These are phyloP conservation scores for Drosophila ambigua DNA, from an alignment of 1,140 invertebrate genomes.

Conservation along the genomic window DNA sequence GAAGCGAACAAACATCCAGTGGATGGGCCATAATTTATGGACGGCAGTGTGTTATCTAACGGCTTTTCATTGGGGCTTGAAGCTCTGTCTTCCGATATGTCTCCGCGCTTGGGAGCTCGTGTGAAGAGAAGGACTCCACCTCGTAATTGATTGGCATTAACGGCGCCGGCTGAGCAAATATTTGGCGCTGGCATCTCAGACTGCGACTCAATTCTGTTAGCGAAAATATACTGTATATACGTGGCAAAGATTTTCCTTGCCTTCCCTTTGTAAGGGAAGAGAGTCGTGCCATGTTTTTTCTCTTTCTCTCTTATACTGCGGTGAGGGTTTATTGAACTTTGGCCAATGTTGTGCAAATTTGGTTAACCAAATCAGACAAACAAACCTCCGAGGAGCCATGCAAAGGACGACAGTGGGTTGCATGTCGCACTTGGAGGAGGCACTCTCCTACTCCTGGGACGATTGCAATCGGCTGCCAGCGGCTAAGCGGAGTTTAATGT, in stretches of 20 bases:
- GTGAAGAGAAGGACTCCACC: slow-evolving; percentile 7
- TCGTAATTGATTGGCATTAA: slow-evolving; percentile 64
- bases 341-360: slow-evolving; percentile 13
- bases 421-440: background rate
- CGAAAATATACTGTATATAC: slow-evolving; percentile 44
- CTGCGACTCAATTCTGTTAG: slow-evolving; percentile 36
- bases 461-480: no score
- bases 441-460: no score
- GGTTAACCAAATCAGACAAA: slow-evolving; percentile 14
- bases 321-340: slow-evolving; percentile 67
- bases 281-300: slow-evolving; percentile 34
- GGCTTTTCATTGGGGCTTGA: slow-evolving; percentile 43
- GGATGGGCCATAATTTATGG: slow-evolving; percentile 67
- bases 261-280: background rate
- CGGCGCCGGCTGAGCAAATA: slow-evolving; percentile 40
- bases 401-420: background rate
- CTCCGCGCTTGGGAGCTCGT: slow-evolving; percentile 11
- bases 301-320: background rate
- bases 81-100: background rate
- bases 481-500: no score
- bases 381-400: background rate
- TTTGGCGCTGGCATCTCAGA: slow-evolving; percentile 25
- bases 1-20: slow-evolving; percentile 28
- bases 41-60: slow-evolving; percentile 70
- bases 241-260: slow-evolving; percentile 28